These are phyloP conservation scores for Eolophus roseicapilla DNA, from an alignment of 2,113 vertebrate species.

Conservation along the genomic window DNA sequence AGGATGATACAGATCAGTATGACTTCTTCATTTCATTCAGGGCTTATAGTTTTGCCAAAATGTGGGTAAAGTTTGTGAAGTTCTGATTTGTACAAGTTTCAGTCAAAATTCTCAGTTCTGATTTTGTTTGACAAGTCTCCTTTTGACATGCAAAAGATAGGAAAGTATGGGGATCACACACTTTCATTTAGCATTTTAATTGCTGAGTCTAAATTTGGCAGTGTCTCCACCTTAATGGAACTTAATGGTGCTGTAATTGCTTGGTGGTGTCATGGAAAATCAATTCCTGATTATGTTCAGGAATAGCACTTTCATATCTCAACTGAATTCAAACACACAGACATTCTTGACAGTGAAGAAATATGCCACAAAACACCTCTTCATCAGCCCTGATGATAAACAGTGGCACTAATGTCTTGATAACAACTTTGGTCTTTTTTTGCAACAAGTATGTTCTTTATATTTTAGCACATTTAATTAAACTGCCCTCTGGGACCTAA, in stretches of 20 bases:
- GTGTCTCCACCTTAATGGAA: slow-evolving; percentile 62
- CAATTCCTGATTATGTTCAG: slow-evolving; percentile 50
- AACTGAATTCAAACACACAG: slow-evolving; percentile 9
- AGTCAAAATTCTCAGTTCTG: slow-evolving; percentile 11
- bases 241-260: slow-evolving; percentile 65
- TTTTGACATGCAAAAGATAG: neutral
- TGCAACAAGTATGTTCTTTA: neutral
- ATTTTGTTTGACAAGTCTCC: slow-evolving; percentile 25
- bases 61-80: neutral
- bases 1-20: neutral
- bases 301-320: slow-evolving; percentile 40
- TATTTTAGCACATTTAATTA: slow-evolving; percentile 7
- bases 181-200: slow-evolving; percentile 57
- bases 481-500: neutral
- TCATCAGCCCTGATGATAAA: slow-evolving; percentile 13
- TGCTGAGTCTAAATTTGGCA: slow-evolving; percentile 56
- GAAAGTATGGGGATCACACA: slow-evolving; percentile 25
- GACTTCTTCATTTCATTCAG: neutral
- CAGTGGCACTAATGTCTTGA: neutral
- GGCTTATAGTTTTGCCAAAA: neutral
- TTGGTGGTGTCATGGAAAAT: slow-evolving; percentile 35
- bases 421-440: neutral
- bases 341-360: neutral
- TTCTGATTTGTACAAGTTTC: slow-evolving; percentile 12
- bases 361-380: neutral